Base-by-base conservation (phyloP, 1,140 invertebrate species). In the Drosophila cardini region DNA sequence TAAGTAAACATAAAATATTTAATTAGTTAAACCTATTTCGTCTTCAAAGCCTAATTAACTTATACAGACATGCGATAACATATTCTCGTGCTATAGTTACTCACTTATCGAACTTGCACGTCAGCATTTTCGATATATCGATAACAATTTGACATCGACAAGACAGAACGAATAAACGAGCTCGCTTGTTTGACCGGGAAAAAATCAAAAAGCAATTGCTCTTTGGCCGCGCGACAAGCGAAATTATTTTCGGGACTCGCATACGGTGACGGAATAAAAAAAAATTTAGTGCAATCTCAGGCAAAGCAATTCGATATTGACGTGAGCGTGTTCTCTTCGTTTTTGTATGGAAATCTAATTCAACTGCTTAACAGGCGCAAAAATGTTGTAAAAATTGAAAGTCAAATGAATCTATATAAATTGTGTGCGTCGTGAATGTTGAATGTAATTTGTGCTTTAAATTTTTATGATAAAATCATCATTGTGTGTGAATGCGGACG, bases 181-280 rank as follows among this genome's bases (percentile, higher is more conserved):
- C 9, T 68, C 46, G 63, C 30, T 68, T 60, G 50, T 38, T 72
- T 76, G 74, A 82, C 80, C 80, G 80, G 80, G 80, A 84, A 84
- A 77, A 79, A 84, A 65, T 84, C 64, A 77, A 84, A 83, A 32
- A 55, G 9, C 36, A 60, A 43, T 76, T 65, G 38, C 16, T 38
- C 63, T 61, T 50, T 34, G 62, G 26, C 26, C 16, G 32, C 9
- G 5, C 13, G 42, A 48, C 40, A 74, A 57, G 30, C 60, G 69
- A 57, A 40, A 60, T 40, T 26, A 26, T 26, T 26, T 64, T 71
- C 60, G 58, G 45, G 63, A 53, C 55, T 60, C 55, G 36, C 18
- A 32, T 9, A 57, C 55, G 62, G 71, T 57, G 72, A 62, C 78
- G 71, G 64, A 58, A 38, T 8, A 38, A n/a, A 36, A 48, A 36